These are phyloP conservation scores for Synergus laeviventris DNA, from an alignment of 2,888 invertebrate genomes.

Conservation along the genomic window DNA sequence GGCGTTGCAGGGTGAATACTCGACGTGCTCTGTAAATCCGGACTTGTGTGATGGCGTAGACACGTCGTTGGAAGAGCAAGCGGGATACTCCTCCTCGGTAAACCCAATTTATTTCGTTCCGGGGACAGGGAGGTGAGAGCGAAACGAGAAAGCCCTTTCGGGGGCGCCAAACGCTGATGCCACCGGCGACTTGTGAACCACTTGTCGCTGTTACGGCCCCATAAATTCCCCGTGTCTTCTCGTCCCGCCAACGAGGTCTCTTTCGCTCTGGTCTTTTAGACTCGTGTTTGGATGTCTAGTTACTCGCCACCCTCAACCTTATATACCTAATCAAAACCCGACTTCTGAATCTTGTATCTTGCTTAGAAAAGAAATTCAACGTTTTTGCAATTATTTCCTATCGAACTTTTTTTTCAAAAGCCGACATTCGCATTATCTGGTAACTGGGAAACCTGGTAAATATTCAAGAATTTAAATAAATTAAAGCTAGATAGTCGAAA, in stretches of 20 bases:
- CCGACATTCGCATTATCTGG: no score
- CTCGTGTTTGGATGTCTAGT: slow-evolving; percentile 65
- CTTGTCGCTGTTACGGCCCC: slow-evolving; percentile 81
- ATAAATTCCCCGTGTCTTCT: slow-evolving; percentile 77
- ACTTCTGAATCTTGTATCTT: slow-evolving; percentile 40
- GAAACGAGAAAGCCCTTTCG: slow-evolving; percentile 69
- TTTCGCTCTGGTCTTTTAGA: slow-evolving; percentile 58
- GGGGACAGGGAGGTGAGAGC: slow-evolving; percentile 66
- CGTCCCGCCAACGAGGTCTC: slow-evolving; percentile 58
- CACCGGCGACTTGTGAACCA: slow-evolving; percentile 80
- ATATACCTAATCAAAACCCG: slow-evolving; percentile 57
- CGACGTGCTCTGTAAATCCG: slow-evolving; percentile 44
- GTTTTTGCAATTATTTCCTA: no score
- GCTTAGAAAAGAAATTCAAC: no score
- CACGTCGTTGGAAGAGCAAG: slow-evolving; percentile 50
- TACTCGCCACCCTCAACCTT: slow-evolving; percentile 60
- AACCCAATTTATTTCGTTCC: slow-evolving; percentile 74
- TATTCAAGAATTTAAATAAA: no score
- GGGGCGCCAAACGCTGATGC: slow-evolving; percentile 80
- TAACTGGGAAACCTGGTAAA: no score
- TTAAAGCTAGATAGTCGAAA: no score
- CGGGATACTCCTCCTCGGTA: slow-evolving; percentile 59
- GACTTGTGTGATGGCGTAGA: slow-evolving; percentile 46
- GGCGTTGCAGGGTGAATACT: slow-evolving; percentile 40
- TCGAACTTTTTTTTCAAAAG: no score